Evolutionary conservation across 2,888 invertebrate species (phyloP).

Genomic region (Gymnocheta viridis): DNA sequence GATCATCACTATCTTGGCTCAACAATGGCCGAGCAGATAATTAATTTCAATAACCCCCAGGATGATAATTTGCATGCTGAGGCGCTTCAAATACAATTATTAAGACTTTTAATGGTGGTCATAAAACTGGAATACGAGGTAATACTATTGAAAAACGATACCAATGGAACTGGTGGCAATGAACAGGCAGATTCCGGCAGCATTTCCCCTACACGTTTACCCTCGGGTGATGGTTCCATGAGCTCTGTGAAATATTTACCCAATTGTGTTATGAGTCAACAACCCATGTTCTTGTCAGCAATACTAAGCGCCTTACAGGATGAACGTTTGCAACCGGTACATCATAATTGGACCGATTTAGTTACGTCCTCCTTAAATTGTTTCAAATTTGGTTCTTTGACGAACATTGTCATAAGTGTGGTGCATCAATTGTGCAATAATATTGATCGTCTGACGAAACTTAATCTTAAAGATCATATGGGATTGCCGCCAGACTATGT

Average conservation of each 20-base stretch:
- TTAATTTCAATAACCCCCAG: conserved; percentile 87
- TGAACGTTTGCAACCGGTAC: conserved; percentile 87
- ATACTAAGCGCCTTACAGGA: conserved; percentile 89
- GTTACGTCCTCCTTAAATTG: conserved; percentile 91
- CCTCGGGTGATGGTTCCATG: conserved; percentile 71
- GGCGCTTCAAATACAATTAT: conserved; percentile 86
- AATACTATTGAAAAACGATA: conserved; percentile 83
- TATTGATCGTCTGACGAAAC: conserved; percentile 85
- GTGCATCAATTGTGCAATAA: conserved; percentile 89
- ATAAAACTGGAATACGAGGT: conserved; percentile 90
- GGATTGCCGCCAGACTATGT: conserved; percentile 88
- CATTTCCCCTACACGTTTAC: conserved; percentile 78
- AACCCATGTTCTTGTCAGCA: conserved; percentile 91
- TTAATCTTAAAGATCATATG: conserved; percentile 77
- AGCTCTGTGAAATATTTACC: conserved; percentile 85
- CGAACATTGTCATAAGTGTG: conserved; percentile 89
- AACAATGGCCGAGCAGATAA: conserved; percentile 89
- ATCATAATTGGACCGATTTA: conserved; percentile 92
- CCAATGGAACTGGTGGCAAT: conserved; percentile 73
- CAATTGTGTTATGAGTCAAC: conserved; percentile 88
- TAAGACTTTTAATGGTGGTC: conserved; percentile 87
- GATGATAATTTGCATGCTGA: conserved; percentile 86
- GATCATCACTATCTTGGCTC: conserved; percentile 69
- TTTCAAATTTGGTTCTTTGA: conserved; percentile 87
- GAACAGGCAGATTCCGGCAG: conserved; percentile 77